Evolutionary conservation across 2,113 vertebrate species (phyloP), one percentile per base, ranked within the genome.

Genomic region (Passer domesticus): DNA sequence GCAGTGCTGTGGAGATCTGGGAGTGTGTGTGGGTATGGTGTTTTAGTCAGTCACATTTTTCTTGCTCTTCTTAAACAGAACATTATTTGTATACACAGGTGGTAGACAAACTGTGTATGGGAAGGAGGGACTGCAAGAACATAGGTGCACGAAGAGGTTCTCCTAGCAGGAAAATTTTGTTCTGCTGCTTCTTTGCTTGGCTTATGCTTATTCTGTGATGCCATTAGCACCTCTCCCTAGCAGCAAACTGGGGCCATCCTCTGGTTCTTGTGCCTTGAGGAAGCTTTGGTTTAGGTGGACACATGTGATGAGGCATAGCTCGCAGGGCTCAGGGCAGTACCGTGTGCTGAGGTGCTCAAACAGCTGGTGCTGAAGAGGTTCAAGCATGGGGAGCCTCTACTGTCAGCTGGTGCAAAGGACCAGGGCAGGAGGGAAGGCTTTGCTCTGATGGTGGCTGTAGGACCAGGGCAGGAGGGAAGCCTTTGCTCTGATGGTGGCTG

Each of bases 271-370:
- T 60, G 24, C 20, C 43, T 63, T 15, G 27, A 43, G 19, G 58
- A 55, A 80, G 21, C n/a, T 2, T 12, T 62, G 53, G 3, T 39
- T 87, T 79, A 46, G 56, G 17, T 64, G 43, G 56, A 39, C 20
- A 16, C 6, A 1, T 1, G 23, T 50, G 20, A 64, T 4, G 41
- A 4, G 1, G 11, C 6, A 18, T 8, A 43, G 39, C 47, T 72
- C 2, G 2, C 27, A 14, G 19, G 60, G n/a, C n/a, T 84, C 10
- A 1, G 25, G 46, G 46, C 20, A 56, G 15, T 8, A 13, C 35
- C 0, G 0, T 8, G 70, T 43, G 27, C 53, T 59, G 25, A 23
- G 0, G 0, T 17, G 56, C 35, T 50, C 68, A 49, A 35, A n/a
- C 11, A n/a, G 22, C 44, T 56, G 41, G 27, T n/a, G 31, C 7